phyloP scores from a whole-genome alignment of 2,888 invertebrate genomes.

The Macrophya alboannulata region DNA sequence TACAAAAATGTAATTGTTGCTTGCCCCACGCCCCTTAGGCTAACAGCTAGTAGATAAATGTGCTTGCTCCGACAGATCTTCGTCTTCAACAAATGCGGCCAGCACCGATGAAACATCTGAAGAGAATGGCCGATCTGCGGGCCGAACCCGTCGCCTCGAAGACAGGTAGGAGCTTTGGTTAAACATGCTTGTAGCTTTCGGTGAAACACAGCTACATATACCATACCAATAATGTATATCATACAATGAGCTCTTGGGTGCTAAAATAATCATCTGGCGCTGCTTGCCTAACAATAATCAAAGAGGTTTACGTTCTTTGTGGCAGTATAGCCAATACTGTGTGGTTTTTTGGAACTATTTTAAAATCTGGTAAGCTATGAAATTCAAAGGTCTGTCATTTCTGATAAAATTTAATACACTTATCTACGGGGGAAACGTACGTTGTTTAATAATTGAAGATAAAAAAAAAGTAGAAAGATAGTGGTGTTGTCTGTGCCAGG shows the following conservation, averaged over 20 bases:
- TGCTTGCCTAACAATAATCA: slow-evolving; percentile 24
- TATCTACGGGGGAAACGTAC: neutral
- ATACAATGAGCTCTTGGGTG: neutral
- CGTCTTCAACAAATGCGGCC: slow-evolving; percentile 67
- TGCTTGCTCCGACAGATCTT: slow-evolving; percentile 75
- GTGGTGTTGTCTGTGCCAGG: slow-evolving; percentile 74
- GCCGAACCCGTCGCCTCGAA: slow-evolving; percentile 61
- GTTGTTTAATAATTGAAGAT: slow-evolving; percentile 21
- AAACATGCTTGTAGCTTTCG: slow-evolving; percentile 54
- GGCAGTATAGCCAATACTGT: slow-evolving; percentile 38
- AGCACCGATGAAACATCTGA: slow-evolving; percentile 68
- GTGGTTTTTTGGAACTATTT: slow-evolving; percentile 61
- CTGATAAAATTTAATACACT: neutral
- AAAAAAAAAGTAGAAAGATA: slow-evolving; percentile 68
- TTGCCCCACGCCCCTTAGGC: slow-evolving; percentile 59
- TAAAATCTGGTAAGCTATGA: neutral
- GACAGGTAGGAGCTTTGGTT: slow-evolving; percentile 70
- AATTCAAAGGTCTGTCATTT: neutral
- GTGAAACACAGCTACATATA: neutral
- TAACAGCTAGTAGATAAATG: slow-evolving; percentile 73
- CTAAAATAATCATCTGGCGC: neutral
- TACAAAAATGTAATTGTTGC: slow-evolving; percentile 55
- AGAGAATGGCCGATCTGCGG: slow-evolving; percentile 69
- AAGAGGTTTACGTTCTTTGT: slow-evolving; percentile 31
- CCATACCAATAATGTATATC: neutral